Conservation (phyloP, 2,113 vertebrate genomes). For the Cromileptes altivelis region DNA sequence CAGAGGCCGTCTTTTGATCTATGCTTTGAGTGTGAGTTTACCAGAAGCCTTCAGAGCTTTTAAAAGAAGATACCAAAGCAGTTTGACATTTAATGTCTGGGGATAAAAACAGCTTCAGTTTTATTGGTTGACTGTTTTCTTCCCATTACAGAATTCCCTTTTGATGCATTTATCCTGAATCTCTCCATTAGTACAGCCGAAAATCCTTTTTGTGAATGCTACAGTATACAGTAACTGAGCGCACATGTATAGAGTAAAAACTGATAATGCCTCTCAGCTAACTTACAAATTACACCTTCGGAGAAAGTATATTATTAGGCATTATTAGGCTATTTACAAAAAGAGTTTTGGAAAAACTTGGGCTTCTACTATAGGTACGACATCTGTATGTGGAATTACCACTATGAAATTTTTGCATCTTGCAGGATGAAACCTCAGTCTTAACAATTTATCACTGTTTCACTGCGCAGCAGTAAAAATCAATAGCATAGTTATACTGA, state of each 20-base stretch:
- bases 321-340: not conserved
- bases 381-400: slow-evolving; percentile 24
- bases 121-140: slow-evolving; percentile 36
- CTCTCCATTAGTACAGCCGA: not conserved
- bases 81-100: slow-evolving; percentile 29
- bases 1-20: slow-evolving; percentile 17
- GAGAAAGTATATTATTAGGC: not conserved
- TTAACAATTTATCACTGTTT: slow-evolving; percentile 71
- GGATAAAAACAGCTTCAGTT: slow-evolving; percentile 19
- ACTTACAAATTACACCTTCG: not conserved
- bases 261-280: not conserved
- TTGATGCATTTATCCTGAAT: slow-evolving; percentile 10
- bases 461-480: slow-evolving; percentile 66
- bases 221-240: not conserved
- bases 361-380: not conserved
- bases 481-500: slow-evolving; percentile 74
- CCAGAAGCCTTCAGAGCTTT: slow-evolving; percentile 1
- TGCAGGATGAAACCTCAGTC: slow-evolving; percentile 41
- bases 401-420: slow-evolving; percentile 35
- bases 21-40: slow-evolving; percentile 7
- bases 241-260: not conserved
- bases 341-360: not conserved
- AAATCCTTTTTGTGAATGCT: not conserved
- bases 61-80: slow-evolving; percentile 7
- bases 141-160: not conserved